phyloP scores from a whole-genome alignment of 2,113 vertebrate species.

The Hirundichthys speculiger region DNA sequence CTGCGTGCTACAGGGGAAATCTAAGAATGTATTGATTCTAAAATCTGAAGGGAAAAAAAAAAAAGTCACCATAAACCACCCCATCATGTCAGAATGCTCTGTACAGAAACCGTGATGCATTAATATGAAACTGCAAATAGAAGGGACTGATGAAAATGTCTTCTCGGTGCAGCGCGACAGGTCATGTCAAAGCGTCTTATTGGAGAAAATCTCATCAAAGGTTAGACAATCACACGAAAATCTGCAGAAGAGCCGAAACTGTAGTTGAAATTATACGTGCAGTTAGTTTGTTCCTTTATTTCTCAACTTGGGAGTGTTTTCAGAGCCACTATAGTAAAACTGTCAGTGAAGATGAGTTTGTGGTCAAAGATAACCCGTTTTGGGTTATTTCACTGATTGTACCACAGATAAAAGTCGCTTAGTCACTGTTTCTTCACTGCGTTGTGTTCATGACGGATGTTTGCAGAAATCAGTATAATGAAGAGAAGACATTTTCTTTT shows the following conservation, averaged over 20 bases:
- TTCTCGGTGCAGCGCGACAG: background rate
- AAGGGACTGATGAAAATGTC: background rate
- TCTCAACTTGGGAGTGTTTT: slow-evolving; percentile 19
- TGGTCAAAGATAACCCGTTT: slow-evolving; percentile 22
- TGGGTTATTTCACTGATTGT: slow-evolving; percentile 37
- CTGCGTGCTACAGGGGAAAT: slow-evolving; percentile 28
- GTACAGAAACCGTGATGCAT: slow-evolving; percentile 34
- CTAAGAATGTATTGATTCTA: slow-evolving; percentile 66
- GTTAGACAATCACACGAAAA: slow-evolving; percentile 60
- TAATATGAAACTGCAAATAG: slow-evolving; percentile 17
- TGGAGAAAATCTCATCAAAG: slow-evolving; percentile 2
- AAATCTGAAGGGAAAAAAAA: slow-evolving; percentile 27
- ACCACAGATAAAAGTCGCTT: too few relatives aligned
- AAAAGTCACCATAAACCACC: background rate
- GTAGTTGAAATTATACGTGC: slow-evolving; percentile 16
- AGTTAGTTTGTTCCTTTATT: background rate
- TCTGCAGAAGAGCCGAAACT: slow-evolving; percentile 54
- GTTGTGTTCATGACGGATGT: too few relatives aligned
- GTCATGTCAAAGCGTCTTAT: slow-evolving; percentile 2
- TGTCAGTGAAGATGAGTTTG: too few relatives aligned
- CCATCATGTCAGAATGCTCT: slow-evolving; percentile 1
- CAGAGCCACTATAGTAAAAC: slow-evolving; percentile 34
- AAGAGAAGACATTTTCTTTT: too few relatives aligned
- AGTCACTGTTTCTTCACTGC: too few relatives aligned
- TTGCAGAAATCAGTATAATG: too few relatives aligned